These are phyloP conservation scores for Micromys minutus DNA, from an alignment of 2,113 vertebrate species.

Conservation along the genomic window DNA sequence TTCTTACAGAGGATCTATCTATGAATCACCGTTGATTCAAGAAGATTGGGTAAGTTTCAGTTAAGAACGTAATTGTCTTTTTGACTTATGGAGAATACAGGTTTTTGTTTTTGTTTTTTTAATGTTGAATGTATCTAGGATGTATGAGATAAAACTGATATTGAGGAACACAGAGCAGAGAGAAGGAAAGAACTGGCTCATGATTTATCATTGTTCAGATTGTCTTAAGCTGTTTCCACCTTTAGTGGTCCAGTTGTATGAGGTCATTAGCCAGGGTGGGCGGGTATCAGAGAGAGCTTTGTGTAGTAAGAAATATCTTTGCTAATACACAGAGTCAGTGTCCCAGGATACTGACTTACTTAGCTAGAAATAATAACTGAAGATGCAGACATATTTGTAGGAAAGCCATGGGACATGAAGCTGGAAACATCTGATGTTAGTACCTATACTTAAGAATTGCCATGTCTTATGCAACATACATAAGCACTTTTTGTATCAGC, in stretches of 20 bases:
- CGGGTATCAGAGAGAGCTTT: neutral
- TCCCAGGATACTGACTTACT: neutral
- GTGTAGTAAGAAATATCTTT: neutral
- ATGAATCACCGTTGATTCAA: neutral
- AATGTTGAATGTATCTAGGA: neutral
- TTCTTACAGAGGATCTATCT: neutral
- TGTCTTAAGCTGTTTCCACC: neutral
- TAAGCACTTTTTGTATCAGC: neutral
- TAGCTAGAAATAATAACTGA: neutral
- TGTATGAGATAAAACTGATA: neutral
- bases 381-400: neutral
- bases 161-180: neutral
- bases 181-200: neutral
- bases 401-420: neutral
- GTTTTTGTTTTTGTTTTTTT: neutral
- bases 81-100: neutral
- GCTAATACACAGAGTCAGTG: neutral
- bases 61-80: neutral
- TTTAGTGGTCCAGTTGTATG: neutral
- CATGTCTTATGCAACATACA: neutral
- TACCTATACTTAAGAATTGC: neutral
- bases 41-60: neutral
- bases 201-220: neutral
- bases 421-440: neutral
- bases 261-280: neutral